Base-by-base conservation (phyloP, 2,888 invertebrate species). In the Chaitophorus viminalis region DNA sequence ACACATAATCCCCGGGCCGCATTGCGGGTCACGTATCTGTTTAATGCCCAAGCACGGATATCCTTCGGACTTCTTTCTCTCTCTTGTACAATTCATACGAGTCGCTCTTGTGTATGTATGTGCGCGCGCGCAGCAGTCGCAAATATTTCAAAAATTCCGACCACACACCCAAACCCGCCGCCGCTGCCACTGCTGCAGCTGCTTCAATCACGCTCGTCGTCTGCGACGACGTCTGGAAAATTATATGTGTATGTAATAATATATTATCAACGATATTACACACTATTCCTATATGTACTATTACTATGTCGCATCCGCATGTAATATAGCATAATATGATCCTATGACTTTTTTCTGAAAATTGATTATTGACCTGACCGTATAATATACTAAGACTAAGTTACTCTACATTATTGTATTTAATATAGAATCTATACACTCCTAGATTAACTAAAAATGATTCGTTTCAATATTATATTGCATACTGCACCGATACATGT, bases 21-120 rank as follows among this genome's bases (percentile, higher is more conserved):
- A 87, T 87, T 87, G 87, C 87, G 81, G 87, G 87, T 87, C 87
- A 87, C 87, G 87, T 87, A 87, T 87, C 87, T 87, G 81, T 87
- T 87, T 87, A 87, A 87, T 87, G 87, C 87, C 46, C 74, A 54
- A 81, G 87, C 87, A 87, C 87, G 87, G 87, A 87, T 87, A 87
- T 81, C 81, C 87, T 81, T 87, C 87, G 87, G 87, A 86, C 79
- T 60, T 86, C 79, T 54, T 54, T 86, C 72, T 72, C 79, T 54
- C 72, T 85, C 60, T 14, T 46, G 83, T 39, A 21, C 75, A 31
- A 39, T 39, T 36, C 60, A 9, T 60, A 25, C 70, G 72, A 29
- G n/a, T 14, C 29, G 65, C 29, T 25, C 25, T 29, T 25, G 77
- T 70, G 46, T n/a, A 68, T 29, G 39, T 25, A 54, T 29, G 76